Conservation (phyloP, 2,888 invertebrate genomes). For the Nephrotoma flavescens region DNA sequence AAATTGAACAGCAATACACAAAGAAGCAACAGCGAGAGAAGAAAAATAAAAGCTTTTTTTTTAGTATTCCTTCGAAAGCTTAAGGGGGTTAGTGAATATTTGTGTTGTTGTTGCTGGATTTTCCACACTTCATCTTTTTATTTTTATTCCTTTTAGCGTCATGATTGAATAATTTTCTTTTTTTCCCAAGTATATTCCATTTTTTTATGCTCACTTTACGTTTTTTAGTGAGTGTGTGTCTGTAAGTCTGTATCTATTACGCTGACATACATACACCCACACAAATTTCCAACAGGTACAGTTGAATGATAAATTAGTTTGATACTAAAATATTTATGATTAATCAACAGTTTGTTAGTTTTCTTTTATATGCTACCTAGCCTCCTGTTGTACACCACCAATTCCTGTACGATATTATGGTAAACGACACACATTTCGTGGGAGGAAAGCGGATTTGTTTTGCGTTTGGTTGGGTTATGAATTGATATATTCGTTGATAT, state of each 20-base stretch:
- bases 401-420: neutral
- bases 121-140: neutral
- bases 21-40: neutral
- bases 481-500: neutral
- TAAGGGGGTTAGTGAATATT: neutral
- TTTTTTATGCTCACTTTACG: neutral
- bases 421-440: neutral
- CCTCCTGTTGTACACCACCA: neutral
- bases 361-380: neutral
- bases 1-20: neutral
- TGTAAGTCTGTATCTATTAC: neutral
- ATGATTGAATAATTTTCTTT: neutral
- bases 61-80: neutral
- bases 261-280: neutral
- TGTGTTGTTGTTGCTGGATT: neutral
- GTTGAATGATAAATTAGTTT: neutral
- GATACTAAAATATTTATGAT: neutral
- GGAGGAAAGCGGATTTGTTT: neutral
- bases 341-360: neutral
- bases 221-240: neutral
- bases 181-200: neutral
- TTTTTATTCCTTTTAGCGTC: neutral
- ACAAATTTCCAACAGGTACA: neutral
- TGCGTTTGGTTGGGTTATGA: neutral
- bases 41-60: neutral